Conservation (phyloP, 2,888 invertebrate species). For the Eupithecia centaureata region DNA sequence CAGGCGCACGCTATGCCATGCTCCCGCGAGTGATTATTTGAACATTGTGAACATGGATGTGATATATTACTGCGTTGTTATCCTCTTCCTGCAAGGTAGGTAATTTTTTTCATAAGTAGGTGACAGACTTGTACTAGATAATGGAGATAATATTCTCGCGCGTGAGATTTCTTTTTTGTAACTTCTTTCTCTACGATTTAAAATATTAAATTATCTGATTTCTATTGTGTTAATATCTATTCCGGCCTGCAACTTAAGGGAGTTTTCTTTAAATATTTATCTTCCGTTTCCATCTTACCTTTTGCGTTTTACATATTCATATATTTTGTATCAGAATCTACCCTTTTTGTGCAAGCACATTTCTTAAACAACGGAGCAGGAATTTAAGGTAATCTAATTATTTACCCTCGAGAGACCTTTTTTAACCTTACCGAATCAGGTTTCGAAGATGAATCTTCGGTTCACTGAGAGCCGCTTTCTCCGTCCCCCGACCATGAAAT, state of each 20-base stretch:
- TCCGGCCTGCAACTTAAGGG: neutral
- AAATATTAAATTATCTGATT: neutral
- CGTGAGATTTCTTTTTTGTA: constrained; percentile 50
- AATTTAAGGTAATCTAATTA: neutral
- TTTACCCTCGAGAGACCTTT: neutral
- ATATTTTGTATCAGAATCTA: neutral
- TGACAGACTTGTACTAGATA: constrained; percentile 55
- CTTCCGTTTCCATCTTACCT: neutral
- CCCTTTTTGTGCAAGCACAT: neutral
- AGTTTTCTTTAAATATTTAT: neutral
- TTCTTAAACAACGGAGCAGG: neutral
- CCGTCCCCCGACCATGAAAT: constrained; percentile 38
- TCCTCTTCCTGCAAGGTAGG: constrained; percentile 63
- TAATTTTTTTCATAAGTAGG: constrained; percentile 26
- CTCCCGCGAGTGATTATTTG: constrained; percentile 67
- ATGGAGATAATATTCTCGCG: constrained; percentile 42
- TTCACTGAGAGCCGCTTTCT: constrained; percentile 41
- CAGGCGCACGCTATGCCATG: constrained; percentile 64
- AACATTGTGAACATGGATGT: constrained; percentile 71
- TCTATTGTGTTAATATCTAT: neutral
- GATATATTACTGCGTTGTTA: constrained; percentile 57
- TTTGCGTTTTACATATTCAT: too few species aligned
- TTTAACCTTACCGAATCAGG: constrained; percentile 13
- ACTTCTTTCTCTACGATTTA: neutral
- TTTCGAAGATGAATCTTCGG: constrained; percentile 18